Percentiles rank a stretch among this genome's conserved stretches.
phyloP scores from a whole-genome alignment of 2,888 invertebrate genomes.

The Anarsia innoxiella region DNA sequence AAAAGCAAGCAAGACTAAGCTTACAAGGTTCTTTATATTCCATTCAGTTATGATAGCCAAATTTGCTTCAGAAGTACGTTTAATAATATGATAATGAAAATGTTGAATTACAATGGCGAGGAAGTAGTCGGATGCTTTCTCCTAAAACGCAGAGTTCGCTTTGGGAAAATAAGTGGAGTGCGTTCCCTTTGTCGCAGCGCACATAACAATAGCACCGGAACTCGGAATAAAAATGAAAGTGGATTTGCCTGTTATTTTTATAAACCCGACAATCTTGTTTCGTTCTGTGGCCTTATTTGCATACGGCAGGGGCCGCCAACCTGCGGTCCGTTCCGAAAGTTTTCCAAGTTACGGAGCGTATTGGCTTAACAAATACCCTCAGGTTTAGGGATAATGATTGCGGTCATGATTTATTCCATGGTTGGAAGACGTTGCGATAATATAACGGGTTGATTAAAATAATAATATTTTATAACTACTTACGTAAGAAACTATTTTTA shows the following conservation, averaged over 20 bases:
- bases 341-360: too few relatives aligned
- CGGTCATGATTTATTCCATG: too few relatives aligned
- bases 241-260: conserved; percentile 68
- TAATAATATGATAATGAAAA: conserved; percentile 3
- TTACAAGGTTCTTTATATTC: too few relatives aligned
- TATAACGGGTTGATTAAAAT: too few relatives aligned
- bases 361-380: too few relatives aligned
- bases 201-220: conserved; percentile 63
- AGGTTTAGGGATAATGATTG: too few relatives aligned
- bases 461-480: too few relatives aligned
- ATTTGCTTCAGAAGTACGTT: neutral
- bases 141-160: conserved; percentile 31
- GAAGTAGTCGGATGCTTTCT: conserved; percentile 29
- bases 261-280: conserved; percentile 65
- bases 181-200: conserved; percentile 45
- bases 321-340: conserved; percentile 3
- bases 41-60: neutral
- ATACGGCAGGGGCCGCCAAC: conserved; percentile 28
- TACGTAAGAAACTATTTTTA: too few relatives aligned
- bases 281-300: conserved; percentile 51
- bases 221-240: conserved; percentile 70
- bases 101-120: conserved; percentile 6
- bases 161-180: conserved; percentile 43
- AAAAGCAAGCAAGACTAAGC: too few relatives aligned
- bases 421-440: too few relatives aligned